These are phyloP conservation scores for Drosophila multiciliata DNA, from an alignment of 2,888 invertebrate genomes.

Conservation along the genomic window DNA sequence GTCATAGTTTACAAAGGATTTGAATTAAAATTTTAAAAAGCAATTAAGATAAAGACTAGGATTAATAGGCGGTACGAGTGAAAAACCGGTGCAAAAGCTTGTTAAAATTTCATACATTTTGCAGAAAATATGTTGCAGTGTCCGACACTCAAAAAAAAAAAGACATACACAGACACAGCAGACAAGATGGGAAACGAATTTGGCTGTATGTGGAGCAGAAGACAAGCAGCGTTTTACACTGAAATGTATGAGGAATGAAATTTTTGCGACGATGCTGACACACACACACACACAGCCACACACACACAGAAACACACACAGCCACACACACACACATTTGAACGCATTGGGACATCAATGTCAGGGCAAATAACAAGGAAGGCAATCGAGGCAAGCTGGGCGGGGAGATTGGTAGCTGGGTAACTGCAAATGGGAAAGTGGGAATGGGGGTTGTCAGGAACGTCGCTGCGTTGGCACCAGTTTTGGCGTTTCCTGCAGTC, in stretches of 20 bases:
- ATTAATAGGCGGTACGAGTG: slow-evolving; percentile 49
- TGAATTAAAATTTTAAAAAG: slow-evolving; percentile 66
- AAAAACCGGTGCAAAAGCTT: slow-evolving; percentile 38
- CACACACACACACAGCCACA: slow-evolving; percentile 3
- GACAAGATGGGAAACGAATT: slow-evolving; percentile 16
- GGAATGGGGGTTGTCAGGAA: slow-evolving; percentile 65
- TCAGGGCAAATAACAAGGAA: slow-evolving; percentile 50
- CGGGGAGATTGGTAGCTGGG: slow-evolving; percentile 43
- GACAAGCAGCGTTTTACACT: slow-evolving; percentile 36
- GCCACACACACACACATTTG: slow-evolving; percentile 13
- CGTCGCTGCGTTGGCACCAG: slow-evolving; percentile 61
- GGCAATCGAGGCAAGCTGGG: slow-evolving; percentile 10
- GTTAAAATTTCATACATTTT: slow-evolving; percentile 68
- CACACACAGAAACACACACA: slow-evolving; percentile 30
- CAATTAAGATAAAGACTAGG: slow-evolving; percentile 59
- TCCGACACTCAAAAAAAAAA: slow-evolving; percentile 29
- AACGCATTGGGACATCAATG: slow-evolving; percentile 62
- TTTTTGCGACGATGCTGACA: slow-evolving; percentile 63
- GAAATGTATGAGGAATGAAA: slow-evolving; percentile 68
- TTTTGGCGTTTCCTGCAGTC: slow-evolving; percentile 74
- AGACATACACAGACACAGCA: not conserved
- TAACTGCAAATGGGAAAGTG: slow-evolving; percentile 21
- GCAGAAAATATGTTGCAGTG: slow-evolving; percentile 61
- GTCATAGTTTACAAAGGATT: slow-evolving; percentile 42
- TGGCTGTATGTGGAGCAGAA: slow-evolving; percentile 29